Conservation (phyloP, 2,888 invertebrate species). For the Blastobasis lacticolella region DNA sequence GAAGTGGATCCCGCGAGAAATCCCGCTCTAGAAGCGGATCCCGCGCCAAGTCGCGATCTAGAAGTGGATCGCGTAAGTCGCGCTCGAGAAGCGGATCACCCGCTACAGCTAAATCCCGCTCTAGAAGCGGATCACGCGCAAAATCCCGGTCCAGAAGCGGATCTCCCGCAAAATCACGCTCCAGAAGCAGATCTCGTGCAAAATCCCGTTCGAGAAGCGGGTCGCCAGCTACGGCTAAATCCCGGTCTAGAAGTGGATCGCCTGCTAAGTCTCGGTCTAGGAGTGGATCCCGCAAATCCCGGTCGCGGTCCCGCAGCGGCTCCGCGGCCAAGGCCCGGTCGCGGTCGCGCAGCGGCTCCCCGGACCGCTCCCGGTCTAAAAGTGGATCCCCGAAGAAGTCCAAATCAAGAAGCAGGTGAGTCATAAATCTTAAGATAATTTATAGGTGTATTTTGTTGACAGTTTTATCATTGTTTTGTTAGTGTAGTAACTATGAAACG, state of each 20-base stretch:
- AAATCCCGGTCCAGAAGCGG: conserved; percentile 28
- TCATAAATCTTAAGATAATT: no score
- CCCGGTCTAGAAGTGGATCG: conserved; percentile 13
- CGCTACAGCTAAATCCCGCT: conserved; percentile 13
- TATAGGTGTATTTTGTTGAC: conserved; percentile 1
- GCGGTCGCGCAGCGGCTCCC: conserved; percentile 12
- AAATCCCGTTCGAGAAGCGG: conserved; percentile 16
- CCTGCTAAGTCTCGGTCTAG: conserved; percentile 14
- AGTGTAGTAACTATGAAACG: not conserved
- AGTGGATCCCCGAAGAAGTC: conserved; percentile 16
- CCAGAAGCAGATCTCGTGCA: conserved; percentile 22
- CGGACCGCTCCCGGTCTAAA: conserved; percentile 9
- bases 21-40: conserved; percentile 18
- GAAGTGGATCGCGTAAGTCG: conserved; percentile 23
- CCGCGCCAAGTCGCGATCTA: conserved; percentile 12
- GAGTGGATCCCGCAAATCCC: conserved; percentile 16
- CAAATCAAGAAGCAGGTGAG: conserved; percentile 18
- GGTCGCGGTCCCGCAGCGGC: conserved; percentile 11
- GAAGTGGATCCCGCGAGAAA: conserved; percentile 14
- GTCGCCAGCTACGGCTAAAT: conserved; percentile 8
- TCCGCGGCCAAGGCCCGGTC: conserved; percentile 13
- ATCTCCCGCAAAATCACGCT: conserved; percentile 24
- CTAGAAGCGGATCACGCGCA: conserved; percentile 20
- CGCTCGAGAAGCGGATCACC: conserved; percentile 21
- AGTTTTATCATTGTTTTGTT: not conserved